Conservation (phyloP, 2,113 vertebrate genomes). For the Reinhardtius hippoglossoides region DNA sequence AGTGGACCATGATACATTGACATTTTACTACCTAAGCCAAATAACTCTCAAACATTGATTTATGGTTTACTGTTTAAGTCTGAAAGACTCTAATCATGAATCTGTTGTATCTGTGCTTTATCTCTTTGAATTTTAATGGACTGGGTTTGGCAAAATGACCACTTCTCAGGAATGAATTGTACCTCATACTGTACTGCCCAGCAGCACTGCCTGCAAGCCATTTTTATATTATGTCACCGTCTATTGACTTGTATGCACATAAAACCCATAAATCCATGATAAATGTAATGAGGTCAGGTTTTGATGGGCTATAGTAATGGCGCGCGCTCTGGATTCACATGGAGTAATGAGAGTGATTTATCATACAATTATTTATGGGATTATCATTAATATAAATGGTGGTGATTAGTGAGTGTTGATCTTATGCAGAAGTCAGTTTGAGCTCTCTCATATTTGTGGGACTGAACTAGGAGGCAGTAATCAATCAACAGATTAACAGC, state of each 20-base stretch:
- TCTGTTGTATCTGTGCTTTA: slow-evolving; percentile 5
- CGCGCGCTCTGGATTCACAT: slow-evolving; percentile 16
- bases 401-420: slow-evolving; percentile 44
- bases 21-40: not conserved
- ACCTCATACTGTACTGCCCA: slow-evolving; percentile 2
- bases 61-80: too few species aligned
- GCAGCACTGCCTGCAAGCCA: slow-evolving; percentile 23
- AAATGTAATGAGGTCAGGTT: slow-evolving; percentile 69
- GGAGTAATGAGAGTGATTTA: slow-evolving; percentile 33
- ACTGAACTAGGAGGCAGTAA: slow-evolving; percentile 6
- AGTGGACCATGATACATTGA: too few species aligned
- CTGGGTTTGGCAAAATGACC: slow-evolving; percentile 18
- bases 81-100: not conserved
- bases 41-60: not conserved
- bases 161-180: slow-evolving; percentile 6
- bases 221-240: slow-evolving; percentile 52
- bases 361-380: slow-evolving; percentile 47
- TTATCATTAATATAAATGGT: slow-evolving; percentile 52
- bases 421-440: slow-evolving; percentile 3
- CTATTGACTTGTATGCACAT: slow-evolving; percentile 48
- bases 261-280: slow-evolving; percentile 58
- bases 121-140: slow-evolving; percentile 17
- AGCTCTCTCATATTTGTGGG: slow-evolving; percentile 9
- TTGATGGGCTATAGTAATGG: slow-evolving; percentile 38
- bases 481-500: slow-evolving; percentile 42